Percentiles rank a stretch among this genome's conserved stretches.
These are phyloP conservation scores for Pollenia amentaria DNA, from an alignment of 2,888 invertebrate genomes.

Conservation along the genomic window DNA sequence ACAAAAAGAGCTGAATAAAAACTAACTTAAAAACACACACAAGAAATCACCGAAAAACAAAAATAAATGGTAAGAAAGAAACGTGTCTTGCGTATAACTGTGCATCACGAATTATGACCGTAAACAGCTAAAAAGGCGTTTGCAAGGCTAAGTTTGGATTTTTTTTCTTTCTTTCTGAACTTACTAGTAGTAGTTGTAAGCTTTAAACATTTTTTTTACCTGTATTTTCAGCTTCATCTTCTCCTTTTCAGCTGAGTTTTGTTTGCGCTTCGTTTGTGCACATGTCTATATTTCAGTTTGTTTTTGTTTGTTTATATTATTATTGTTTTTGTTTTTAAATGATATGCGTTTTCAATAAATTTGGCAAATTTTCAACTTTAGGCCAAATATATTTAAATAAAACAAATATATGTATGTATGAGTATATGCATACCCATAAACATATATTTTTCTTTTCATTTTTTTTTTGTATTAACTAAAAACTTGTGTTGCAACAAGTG, in stretches of 20 bases:
- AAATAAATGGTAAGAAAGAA: constrained; percentile 51
- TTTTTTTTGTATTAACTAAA: constrained; percentile 12
- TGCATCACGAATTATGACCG: constrained; percentile 75
- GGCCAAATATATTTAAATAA: constrained; percentile 69
- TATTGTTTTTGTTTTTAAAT: constrained; percentile 69
- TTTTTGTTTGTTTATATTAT: background rate
- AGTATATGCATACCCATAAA: background rate
- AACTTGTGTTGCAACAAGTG: constrained; percentile 68
- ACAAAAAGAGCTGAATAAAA: background rate
- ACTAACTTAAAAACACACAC: constrained; percentile 22
- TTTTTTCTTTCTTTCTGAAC: background rate
- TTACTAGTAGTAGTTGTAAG: constrained; percentile 28
- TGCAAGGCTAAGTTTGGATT: constrained; percentile 63
- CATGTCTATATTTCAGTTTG: background rate
- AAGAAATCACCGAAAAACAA: constrained; percentile 32
- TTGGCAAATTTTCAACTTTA: constrained; percentile 66
- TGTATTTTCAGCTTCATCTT: background rate
- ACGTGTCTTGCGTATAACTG: constrained; percentile 75
- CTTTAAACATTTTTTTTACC: constrained; percentile 17
- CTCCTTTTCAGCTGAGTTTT: constrained; percentile 5
- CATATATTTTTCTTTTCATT: background rate
- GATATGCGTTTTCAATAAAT: constrained; percentile 73
- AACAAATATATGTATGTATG: constrained; percentile 12
- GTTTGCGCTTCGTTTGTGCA: constrained; percentile 24
- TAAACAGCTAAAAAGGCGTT: constrained; percentile 66